Evolutionary conservation across 2,888 invertebrate genomes (phyloP).

Genomic region (Galerucella nymphaeae): DNA sequence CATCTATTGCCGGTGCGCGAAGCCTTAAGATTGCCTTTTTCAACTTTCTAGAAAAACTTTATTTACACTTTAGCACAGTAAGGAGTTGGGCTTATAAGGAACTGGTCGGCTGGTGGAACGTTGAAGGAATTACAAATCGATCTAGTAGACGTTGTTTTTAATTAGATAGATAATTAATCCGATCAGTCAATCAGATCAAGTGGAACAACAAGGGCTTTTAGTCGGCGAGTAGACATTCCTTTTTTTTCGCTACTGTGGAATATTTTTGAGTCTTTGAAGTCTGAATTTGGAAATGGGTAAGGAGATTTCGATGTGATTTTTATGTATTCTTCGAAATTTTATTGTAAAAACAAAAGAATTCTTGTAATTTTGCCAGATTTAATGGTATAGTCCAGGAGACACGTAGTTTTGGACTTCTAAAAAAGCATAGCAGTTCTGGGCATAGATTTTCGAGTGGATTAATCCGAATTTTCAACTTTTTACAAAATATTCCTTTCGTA

Average conservation of each 20-base stretch:
- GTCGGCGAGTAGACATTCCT: slow-evolving; percentile 30
- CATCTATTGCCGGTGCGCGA: slow-evolving; percentile 56
- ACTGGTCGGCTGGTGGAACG: slow-evolving; percentile 54
- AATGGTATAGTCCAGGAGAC: too few relatives aligned
- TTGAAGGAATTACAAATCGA: slow-evolving; percentile 59
- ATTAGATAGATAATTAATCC: slow-evolving; percentile 64
- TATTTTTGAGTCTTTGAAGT: slow-evolving; percentile 40
- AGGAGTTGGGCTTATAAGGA: slow-evolving; percentile 58
- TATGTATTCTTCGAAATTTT: slow-evolving; percentile 28
- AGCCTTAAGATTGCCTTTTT: slow-evolving; percentile 57
- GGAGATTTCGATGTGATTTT: slow-evolving; percentile 34
- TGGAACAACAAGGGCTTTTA: slow-evolving; percentile 33
- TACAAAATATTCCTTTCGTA: too few relatives aligned
- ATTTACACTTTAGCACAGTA: slow-evolving; percentile 64
- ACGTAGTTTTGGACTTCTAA: too few relatives aligned
- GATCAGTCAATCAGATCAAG: slow-evolving; percentile 63
- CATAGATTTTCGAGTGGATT: too few relatives aligned
- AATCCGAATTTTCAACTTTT: too few relatives aligned
- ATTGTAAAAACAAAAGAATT: slow-evolving; percentile 23
- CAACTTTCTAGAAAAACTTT: slow-evolving; percentile 59
- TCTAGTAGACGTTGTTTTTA: slow-evolving; percentile 58
- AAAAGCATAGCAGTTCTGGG: too few relatives aligned
- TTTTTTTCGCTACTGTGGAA: slow-evolving; percentile 19
- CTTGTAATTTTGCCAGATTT: slow-evolving; percentile 10
- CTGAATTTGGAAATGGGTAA: slow-evolving; percentile 36